These are phyloP conservation scores for Ahaetulla prasina DNA, from an alignment of 2,113 vertebrate genomes.

Conservation along the genomic window DNA sequence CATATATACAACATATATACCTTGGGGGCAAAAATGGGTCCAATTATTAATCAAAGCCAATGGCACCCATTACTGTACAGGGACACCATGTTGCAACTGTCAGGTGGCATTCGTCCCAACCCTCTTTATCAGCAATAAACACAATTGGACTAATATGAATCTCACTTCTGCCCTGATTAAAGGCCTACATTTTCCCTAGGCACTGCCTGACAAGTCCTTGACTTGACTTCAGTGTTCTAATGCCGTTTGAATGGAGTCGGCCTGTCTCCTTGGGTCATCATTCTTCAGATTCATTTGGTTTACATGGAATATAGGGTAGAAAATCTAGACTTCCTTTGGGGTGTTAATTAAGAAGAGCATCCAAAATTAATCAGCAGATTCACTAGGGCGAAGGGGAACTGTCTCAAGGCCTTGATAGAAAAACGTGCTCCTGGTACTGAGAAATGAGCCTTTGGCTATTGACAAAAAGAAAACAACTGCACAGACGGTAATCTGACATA, in stretches of 20 bases:
- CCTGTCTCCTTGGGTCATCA: slow-evolving; percentile 91
- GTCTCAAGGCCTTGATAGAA: slow-evolving; percentile 91
- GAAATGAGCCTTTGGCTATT: slow-evolving; percentile 93
- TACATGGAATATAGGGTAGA: slow-evolving; percentile 80
- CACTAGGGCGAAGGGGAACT: slow-evolving; percentile 98
- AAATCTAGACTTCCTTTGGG: slow-evolving; percentile 94
- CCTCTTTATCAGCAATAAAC: slow-evolving; percentile 78
- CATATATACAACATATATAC: slow-evolving; percentile 84
- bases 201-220: slow-evolving; percentile 81
- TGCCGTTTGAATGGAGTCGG: slow-evolving; percentile 84
- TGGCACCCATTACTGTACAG: slow-evolving; percentile 70
- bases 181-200: slow-evolving; percentile 87
- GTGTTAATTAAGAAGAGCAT: slow-evolving; percentile 98
- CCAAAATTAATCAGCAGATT: slow-evolving; percentile 98
- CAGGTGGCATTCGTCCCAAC: slow-evolving; percentile 86
- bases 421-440: slow-evolving; percentile 77
- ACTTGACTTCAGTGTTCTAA: slow-evolving; percentile 80
- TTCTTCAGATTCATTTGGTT: slow-evolving; percentile 85
- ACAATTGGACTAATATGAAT: slow-evolving; percentile 93
- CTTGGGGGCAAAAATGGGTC: slow-evolving; percentile 84
- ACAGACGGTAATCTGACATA: slow-evolving; percentile 96
- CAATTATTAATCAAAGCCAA: slow-evolving; percentile 86
- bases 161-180: slow-evolving; percentile 90
- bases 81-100: slow-evolving; percentile 85
- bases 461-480: slow-evolving; percentile 83